These are phyloP conservation scores for Heliconius hewitsoni DNA, from an alignment of 1,140 invertebrate species.

Conservation along the genomic window DNA sequence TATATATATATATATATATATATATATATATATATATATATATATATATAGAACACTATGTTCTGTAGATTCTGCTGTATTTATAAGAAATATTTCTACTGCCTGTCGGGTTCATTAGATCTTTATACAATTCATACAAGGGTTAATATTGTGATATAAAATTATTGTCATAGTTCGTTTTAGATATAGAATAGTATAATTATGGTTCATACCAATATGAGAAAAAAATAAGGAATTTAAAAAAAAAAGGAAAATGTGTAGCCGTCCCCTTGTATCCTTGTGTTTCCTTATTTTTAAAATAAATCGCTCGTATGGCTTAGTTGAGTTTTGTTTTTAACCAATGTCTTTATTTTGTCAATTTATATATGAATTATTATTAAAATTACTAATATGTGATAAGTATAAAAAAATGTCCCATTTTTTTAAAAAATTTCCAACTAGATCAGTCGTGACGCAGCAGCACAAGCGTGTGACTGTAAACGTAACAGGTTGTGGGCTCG, in stretches of 20 bases:
- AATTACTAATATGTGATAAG: background rate
- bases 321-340: background rate
- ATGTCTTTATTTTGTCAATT: background rate
- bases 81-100: slow-evolving; percentile 4
- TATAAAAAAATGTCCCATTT: no score
- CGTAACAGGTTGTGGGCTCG: no score
- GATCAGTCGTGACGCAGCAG: no score
- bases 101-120: slow-evolving; percentile 3
- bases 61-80: slow-evolving; percentile 2
- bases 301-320: background rate
- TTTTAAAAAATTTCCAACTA: no score
- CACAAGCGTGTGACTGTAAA: no score
- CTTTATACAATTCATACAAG: background rate
- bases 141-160: slow-evolving; percentile 5
- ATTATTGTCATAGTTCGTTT: background rate
- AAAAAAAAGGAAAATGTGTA: background rate
- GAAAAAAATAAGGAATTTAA: background rate
- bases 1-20: no score
- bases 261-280: background rate
- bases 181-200: background rate
- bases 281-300: background rate
- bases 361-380: background rate
- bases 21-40: no score
- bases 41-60: background rate
- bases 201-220: background rate